Evolutionary conservation across 2,888 invertebrate species (phyloP).

Genomic region (Plemyria rubiginata): DNA sequence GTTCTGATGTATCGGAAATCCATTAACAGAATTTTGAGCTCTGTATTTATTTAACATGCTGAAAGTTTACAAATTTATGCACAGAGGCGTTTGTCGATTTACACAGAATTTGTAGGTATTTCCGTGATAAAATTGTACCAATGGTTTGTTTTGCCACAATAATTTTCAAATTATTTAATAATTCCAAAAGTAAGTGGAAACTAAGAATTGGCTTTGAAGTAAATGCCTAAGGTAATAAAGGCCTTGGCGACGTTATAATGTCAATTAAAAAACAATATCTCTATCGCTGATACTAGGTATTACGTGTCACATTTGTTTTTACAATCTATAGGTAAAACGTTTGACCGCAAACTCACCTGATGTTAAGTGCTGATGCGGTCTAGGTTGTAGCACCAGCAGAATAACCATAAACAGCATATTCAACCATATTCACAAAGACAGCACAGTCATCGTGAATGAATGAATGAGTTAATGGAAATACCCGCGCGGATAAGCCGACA

Average conservation of each 20-base stretch:
- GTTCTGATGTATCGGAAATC: slow-evolving; percentile 22
- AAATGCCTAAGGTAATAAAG: no score
- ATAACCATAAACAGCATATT: no score
- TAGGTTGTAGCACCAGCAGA: no score
- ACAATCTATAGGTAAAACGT: no score
- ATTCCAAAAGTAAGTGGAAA: no score
- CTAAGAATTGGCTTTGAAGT: no score
- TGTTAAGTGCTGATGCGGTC: no score
- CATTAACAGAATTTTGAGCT: slow-evolving; percentile 19
- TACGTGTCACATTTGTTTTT: slow-evolving; percentile 1
- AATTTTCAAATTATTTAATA: not conserved
- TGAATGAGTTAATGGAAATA: slow-evolving; percentile 24
- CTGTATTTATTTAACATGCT: slow-evolving; percentile 2
- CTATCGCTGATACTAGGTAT: not conserved
- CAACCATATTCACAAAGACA: slow-evolving; percentile 1
- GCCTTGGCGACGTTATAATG: no score
- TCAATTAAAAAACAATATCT: no score
- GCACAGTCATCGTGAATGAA: slow-evolving; percentile 19
- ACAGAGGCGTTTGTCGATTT: slow-evolving; percentile 13
- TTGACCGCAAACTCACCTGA: no score
- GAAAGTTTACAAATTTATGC: slow-evolving; percentile 22
- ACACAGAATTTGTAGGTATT: slow-evolving; percentile 2
- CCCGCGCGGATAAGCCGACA: slow-evolving; percentile 13
- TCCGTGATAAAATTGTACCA: slow-evolving; percentile 8
- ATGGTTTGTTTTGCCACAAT: not conserved